A percentile compares a stretch with the other conserved stretches of the same genome.
Conservation (phyloP, 2,888 invertebrate species). For the Cabera pusaria region DNA sequence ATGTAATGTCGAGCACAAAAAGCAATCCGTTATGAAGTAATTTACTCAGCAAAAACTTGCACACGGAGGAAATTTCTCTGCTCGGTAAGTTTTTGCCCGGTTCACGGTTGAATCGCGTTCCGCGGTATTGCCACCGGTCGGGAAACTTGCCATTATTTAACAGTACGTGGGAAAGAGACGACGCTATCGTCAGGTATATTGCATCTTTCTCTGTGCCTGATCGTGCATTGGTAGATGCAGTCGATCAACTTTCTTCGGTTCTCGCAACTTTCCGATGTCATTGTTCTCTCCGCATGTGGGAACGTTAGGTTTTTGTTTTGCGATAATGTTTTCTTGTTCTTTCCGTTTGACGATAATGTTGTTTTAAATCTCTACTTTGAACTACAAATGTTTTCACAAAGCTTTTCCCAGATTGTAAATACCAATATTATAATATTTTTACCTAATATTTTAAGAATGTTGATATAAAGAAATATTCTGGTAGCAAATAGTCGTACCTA, state of each 20-base stretch:
- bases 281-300: slow-evolving; percentile 60
- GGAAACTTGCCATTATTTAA: slow-evolving; percentile 50
- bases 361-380: too few species aligned
- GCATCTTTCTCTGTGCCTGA: slow-evolving; percentile 19
- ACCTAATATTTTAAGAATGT: too few species aligned
- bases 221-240: slow-evolving; percentile 28
- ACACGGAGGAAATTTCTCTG: slow-evolving; percentile 65
- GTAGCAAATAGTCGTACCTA: too few species aligned
- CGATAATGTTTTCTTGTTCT: slow-evolving; percentile 30
- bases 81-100: slow-evolving; percentile 57
- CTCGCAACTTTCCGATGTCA: slow-evolving; percentile 73
- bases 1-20: slow-evolving; percentile 36
- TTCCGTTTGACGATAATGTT: slow-evolving; percentile 15
- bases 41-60: slow-evolving; percentile 61
- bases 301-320: slow-evolving; percentile 52
- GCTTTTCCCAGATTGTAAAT: too few species aligned
- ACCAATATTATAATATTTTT: too few species aligned
- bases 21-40: slow-evolving; percentile 62
- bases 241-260: slow-evolving; percentile 60
- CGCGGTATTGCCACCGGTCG: slow-evolving; percentile 51
- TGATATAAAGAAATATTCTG: too few species aligned
- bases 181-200: slow-evolving; percentile 21
- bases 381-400: too few species aligned
- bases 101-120: slow-evolving; percentile 65
- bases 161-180: slow-evolving; percentile 37